These are phyloP conservation scores for Eulithis testata DNA, from an alignment of 2,888 invertebrate species.

Conservation along the genomic window DNA sequence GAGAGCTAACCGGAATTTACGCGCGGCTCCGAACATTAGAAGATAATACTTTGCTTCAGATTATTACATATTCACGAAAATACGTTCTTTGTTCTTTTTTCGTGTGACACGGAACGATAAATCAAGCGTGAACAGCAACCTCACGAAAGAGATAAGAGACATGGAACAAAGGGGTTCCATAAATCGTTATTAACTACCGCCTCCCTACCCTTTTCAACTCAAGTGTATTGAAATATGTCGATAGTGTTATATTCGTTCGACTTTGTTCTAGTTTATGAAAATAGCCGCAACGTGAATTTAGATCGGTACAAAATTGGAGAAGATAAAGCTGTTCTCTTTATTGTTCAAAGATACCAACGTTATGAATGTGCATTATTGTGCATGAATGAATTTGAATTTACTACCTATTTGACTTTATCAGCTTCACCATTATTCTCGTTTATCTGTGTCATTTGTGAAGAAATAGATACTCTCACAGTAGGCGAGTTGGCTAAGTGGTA, in stretches of 20 bases:
- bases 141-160: constrained; percentile 75
- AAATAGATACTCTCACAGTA: constrained; percentile 17
- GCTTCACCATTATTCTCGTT: constrained; percentile 23
- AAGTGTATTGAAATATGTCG: constrained; percentile 59
- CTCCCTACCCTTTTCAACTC: constrained; percentile 67
- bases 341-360: constrained; percentile 22
- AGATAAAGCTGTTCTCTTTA: constrained; percentile 28
- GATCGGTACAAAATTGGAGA: constrained; percentile 30
- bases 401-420: constrained; percentile 23
- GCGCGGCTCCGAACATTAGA: constrained; percentile 29
- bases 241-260: constrained; percentile 49
- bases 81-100: constrained; percentile 60
- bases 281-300: constrained; percentile 39
- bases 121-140: constrained; percentile 77
- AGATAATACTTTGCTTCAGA: constrained; percentile 27
- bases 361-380: constrained; percentile 25
- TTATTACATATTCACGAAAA: constrained; percentile 44
- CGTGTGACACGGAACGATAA: constrained; percentile 68
- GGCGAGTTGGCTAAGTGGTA: constrained; percentile 12
- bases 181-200: constrained; percentile 80
- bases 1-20: constrained; percentile 35
- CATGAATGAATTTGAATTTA: constrained; percentile 30
- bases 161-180: constrained; percentile 80
- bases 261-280: constrained; percentile 44
- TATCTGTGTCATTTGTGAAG: constrained; percentile 27